phyloP scores from a whole-genome alignment of 2,888 invertebrate genomes.

The Vesta saturnalis region DNA sequence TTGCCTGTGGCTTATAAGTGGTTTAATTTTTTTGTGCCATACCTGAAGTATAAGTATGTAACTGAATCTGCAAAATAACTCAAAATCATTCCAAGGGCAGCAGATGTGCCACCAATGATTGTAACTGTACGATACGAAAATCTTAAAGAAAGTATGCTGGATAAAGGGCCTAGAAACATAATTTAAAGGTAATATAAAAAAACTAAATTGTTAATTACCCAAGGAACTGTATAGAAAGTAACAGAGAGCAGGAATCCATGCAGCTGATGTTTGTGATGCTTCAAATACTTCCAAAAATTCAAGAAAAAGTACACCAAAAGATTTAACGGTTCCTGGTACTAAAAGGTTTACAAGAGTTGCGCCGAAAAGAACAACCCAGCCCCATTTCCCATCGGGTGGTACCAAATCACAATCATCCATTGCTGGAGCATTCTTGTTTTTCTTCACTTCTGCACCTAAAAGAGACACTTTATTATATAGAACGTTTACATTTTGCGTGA shows the following conservation, averaged over 20 bases:
- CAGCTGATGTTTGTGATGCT: slow-evolving; percentile 76
- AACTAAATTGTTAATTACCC: slow-evolving; percentile 65
- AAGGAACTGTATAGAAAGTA: slow-evolving; percentile 90
- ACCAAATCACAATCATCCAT: slow-evolving; percentile 75
- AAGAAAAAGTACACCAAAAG: slow-evolving; percentile 85
- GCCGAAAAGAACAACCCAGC: slow-evolving; percentile 79
- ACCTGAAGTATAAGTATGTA: slow-evolving; percentile 82
- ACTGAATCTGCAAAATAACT: slow-evolving; percentile 86
- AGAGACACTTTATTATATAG: neutral
- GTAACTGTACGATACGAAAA: slow-evolving; percentile 88
- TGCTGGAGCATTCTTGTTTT: slow-evolving; percentile 48
- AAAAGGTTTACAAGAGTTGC: slow-evolving; percentile 85
- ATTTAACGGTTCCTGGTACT: slow-evolving; percentile 88
- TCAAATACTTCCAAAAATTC: slow-evolving; percentile 84
- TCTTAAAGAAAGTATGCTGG: slow-evolving; percentile 84
- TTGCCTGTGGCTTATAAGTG: neutral
- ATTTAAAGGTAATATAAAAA: slow-evolving; percentile 19
- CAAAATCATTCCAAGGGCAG: slow-evolving; percentile 84
- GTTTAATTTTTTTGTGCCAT: slow-evolving; percentile 48
- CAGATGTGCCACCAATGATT: slow-evolving; percentile 81
- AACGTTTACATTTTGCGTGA: too few relatives aligned
- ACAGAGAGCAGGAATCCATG: slow-evolving; percentile 88
- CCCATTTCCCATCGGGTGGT: slow-evolving; percentile 88
- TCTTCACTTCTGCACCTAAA: neutral
- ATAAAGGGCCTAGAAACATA: slow-evolving; percentile 77